phyloP scores from a whole-genome alignment of 2,888 invertebrate genomes.

The Galerucella calmariensis region DNA sequence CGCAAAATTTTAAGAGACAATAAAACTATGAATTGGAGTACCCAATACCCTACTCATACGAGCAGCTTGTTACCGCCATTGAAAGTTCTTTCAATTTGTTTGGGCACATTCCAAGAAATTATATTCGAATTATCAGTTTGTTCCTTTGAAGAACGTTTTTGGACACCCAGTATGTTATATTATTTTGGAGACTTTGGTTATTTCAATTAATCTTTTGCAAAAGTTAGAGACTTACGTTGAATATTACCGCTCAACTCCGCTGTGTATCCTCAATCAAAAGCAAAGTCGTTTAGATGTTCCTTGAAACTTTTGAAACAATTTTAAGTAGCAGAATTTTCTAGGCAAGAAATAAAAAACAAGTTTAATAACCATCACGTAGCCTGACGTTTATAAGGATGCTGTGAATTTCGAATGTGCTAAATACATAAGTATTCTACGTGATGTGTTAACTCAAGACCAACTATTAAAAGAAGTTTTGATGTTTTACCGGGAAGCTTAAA shows the following conservation, averaged over 20 bases:
- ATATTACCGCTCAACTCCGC: neutral
- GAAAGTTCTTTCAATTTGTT: no score
- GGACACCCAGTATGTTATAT: no score
- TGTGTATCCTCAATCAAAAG: neutral
- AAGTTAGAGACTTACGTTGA: no score
- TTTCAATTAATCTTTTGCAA: no score
- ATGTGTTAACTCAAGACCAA: neutral
- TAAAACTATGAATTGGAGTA: no score
- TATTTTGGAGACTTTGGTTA: no score
- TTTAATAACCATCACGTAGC: constrained; percentile 1
- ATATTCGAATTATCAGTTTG: no score
- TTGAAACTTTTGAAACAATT: neutral
- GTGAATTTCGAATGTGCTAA: neutral
- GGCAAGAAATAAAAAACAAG: neutral
- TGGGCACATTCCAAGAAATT: no score
- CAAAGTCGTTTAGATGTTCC: neutral
- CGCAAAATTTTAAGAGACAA: no score
- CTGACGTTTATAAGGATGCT: neutral
- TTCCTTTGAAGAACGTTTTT: no score
- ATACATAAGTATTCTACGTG: neutral
- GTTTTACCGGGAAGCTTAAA: neutral
- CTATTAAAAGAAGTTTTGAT: neutral
- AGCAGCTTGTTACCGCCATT: no score
- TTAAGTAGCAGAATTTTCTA: constrained; percentile 3
- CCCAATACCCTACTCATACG: no score